Percentiles rank a stretch among this genome's conserved stretches.
These are phyloP conservation scores for Barbus barbus DNA, from an alignment of 2,113 vertebrate genomes.

Conservation along the genomic window DNA sequence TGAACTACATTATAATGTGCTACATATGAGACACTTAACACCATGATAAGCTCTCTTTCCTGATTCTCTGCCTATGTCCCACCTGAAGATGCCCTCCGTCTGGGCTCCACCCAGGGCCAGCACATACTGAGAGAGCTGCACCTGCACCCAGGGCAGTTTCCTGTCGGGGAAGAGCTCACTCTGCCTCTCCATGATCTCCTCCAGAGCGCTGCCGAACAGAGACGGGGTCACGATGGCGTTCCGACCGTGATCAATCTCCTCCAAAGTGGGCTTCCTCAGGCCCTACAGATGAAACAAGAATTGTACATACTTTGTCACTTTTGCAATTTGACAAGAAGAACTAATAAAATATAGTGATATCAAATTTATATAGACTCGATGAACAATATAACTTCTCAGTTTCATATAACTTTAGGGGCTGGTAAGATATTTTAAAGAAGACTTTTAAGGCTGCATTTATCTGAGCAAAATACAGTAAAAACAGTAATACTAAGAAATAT, in stretches of 20 bases:
- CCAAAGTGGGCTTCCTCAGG: slow-evolving; percentile 77
- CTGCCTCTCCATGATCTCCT: slow-evolving; percentile 82
- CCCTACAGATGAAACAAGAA: slow-evolving; percentile 64
- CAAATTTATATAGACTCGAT: not conserved
- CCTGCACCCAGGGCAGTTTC: slow-evolving; percentile 81
- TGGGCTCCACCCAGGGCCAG: slow-evolving; percentile 78
- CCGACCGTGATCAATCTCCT: slow-evolving; percentile 76
- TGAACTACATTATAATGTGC: not conserved
- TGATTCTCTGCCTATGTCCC: slow-evolving; percentile 25
- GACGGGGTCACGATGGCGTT: slow-evolving; percentile 77
- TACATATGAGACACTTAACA: not conserved
- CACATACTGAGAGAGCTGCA: slow-evolving; percentile 78
- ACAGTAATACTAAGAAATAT: too few species aligned
- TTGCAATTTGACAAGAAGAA: not conserved
- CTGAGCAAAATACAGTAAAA: too few species aligned
- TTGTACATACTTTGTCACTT: not conserved
- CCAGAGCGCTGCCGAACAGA: slow-evolving; percentile 79
- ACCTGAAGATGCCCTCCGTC: slow-evolving; percentile 84
- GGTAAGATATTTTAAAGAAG: not conserved
- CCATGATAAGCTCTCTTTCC: not conserved
- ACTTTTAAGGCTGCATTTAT: too few species aligned
- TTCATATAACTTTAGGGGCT: not conserved
- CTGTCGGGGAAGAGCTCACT: slow-evolving; percentile 69
- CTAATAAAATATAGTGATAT: not conserved
- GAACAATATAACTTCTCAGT: not conserved